phyloP scores from a whole-genome alignment of 2,113 vertebrate species.

The Cephalophus harveyi region DNA sequence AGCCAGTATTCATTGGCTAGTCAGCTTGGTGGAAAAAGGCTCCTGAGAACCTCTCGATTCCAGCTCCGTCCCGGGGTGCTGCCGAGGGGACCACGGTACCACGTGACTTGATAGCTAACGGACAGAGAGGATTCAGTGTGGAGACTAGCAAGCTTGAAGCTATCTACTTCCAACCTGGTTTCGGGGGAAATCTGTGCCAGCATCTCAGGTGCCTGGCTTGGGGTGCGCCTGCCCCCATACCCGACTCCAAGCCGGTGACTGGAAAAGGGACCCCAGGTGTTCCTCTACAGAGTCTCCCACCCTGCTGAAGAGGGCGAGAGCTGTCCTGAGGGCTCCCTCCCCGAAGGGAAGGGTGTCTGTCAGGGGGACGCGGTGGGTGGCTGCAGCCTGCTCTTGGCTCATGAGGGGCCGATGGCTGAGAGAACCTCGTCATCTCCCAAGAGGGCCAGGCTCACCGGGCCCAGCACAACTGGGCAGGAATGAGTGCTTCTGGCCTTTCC shows the following conservation, averaged over 20 bases:
- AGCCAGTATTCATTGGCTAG: constrained; percentile 39
- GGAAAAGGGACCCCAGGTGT: not conserved
- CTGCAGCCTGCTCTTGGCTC: constrained; percentile 36
- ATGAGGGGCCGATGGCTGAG: constrained; percentile 40
- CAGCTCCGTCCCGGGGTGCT: constrained; percentile 41
- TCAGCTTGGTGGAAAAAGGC: not conserved
- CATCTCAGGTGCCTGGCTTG: constrained; percentile 19
- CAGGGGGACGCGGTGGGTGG: not conserved
- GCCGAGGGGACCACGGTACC: constrained; percentile 46
- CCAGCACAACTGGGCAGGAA: not conserved
- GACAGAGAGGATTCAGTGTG: constrained; percentile 70
- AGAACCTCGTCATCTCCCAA: constrained; percentile 1
- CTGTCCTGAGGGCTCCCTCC: constrained; percentile 27
- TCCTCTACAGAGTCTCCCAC: constrained; percentile 4
- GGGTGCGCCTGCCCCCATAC: not conserved
- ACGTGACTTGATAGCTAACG: constrained; percentile 43
- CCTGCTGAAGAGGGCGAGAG: not conserved
- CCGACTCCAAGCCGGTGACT: not conserved
- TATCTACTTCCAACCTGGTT: constrained; percentile 70
- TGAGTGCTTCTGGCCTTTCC: constrained; percentile 29
- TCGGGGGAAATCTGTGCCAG: constrained; percentile 38
- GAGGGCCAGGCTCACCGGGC: not conserved
- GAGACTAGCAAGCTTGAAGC: constrained; percentile 69
- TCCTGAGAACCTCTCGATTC: constrained; percentile 26
- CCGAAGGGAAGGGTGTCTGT: not conserved